Evolutionary conservation across 1,140 invertebrate species (phyloP).

Genomic region (Drosophila varians): DNA sequence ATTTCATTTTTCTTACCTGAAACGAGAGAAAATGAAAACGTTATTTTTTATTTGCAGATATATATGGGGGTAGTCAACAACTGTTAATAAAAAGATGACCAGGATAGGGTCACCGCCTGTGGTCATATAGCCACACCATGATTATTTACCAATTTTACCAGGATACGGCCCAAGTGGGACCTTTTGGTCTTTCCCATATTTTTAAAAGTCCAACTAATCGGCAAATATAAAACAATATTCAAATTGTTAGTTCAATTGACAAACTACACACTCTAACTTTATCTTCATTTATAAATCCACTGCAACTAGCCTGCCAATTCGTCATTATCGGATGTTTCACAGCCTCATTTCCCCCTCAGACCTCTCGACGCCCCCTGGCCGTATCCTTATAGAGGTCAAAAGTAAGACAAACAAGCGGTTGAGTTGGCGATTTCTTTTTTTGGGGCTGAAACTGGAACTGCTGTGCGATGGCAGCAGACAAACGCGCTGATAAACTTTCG

Average conservation of each 20-base stretch:
- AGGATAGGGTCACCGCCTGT: too few species aligned
- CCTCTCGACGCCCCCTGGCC: conserved; percentile 15
- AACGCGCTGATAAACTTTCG: conserved; percentile 76
- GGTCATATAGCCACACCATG: too few species aligned
- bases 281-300: neutral
- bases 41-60: neutral
- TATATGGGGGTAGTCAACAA: too few species aligned
- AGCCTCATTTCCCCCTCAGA: conserved; percentile 1
- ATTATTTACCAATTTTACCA: too few species aligned
- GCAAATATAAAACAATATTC: neutral
- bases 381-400: conserved; percentile 75
- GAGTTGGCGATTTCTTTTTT: conserved; percentile 38
- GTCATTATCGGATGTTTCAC: conserved; percentile 62
- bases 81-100: too few species aligned
- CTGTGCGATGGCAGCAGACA: conserved; percentile 52
- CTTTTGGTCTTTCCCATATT: too few species aligned
- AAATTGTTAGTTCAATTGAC: neutral
- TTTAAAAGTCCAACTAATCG: too few species aligned
- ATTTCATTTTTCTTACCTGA: conserved; percentile 54
- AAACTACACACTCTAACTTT: neutral
- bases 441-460: conserved; percentile 32
- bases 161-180: too few species aligned
- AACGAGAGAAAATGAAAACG: conserved; percentile 26
- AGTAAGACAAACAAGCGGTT: conserved; percentile 79
- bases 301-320: conserved; percentile 34